A percentile compares a stretch with the other conserved stretches of the same genome.
These are phyloP conservation scores for Cataglyphis livida DNA, from an alignment of 2,888 invertebrate species.

Conservation along the genomic window DNA sequence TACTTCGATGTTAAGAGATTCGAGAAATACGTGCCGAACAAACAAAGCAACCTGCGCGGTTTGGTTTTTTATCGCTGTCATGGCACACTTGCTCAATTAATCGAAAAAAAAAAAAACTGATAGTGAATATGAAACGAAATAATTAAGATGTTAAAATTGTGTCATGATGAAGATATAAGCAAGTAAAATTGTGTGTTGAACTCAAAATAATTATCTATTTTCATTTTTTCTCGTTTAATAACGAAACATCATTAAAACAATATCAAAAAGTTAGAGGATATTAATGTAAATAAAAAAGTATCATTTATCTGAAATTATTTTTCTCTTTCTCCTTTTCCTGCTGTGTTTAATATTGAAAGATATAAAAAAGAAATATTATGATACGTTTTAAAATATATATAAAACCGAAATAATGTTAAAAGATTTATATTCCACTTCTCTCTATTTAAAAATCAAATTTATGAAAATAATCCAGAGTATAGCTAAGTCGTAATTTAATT, in stretches of 20 bases:
- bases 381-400: slow-evolving; percentile 25
- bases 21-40: slow-evolving; percentile 2
- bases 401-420: slow-evolving; percentile 10
- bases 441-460: neutral
- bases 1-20: slow-evolving; percentile 25
- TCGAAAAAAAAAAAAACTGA: slow-evolving; percentile 3
- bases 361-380: slow-evolving; percentile 7
- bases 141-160: slow-evolving; percentile 4
- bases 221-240: neutral
- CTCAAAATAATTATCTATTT: neutral
- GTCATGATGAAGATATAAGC: slow-evolving; percentile 6
- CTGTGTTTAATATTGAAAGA: neutral
- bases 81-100: slow-evolving; percentile 12
- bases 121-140: neutral
- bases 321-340: neutral
- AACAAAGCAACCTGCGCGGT: neutral
- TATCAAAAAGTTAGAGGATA: neutral
- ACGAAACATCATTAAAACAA: neutral
- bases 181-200: neutral
- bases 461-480: neutral
- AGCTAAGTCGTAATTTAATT: neutral
- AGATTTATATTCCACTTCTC: neutral
- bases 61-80: neutral
- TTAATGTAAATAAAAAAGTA: neutral
- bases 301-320: neutral